Evolutionary conservation across 2,797 vertebrate species (phyloP).

Genomic region (Heterohyrax brucei): DNA sequence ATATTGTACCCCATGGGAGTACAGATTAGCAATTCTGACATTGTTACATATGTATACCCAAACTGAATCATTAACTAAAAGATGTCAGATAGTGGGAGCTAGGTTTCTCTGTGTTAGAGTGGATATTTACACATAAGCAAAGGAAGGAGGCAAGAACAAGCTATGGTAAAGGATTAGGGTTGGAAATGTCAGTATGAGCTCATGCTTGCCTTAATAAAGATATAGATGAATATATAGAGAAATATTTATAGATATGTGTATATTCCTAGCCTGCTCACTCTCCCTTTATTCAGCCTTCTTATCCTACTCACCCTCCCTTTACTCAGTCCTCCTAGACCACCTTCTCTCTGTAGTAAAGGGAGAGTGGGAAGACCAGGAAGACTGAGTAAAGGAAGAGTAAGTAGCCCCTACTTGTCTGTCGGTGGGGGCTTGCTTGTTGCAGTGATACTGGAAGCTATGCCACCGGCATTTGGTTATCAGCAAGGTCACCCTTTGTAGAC

Average conservation of each 20-base stretch:
- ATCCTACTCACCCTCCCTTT: too few species aligned
- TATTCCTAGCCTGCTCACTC: too few species aligned
- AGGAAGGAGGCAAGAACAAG: neutral
- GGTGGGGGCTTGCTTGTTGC: too few species aligned
- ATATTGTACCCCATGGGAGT: neutral
- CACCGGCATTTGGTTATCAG: too few species aligned
- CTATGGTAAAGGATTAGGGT: neutral
- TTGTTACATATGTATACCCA: neutral
- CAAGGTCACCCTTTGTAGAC: too few species aligned
- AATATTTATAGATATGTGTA: neutral
- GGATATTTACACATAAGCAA: neutral
- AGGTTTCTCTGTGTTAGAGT: neutral
- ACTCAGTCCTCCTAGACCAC: too few species aligned
- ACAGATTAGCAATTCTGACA: neutral
- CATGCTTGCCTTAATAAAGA: neutral
- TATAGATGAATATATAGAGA: neutral
- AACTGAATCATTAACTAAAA: neutral
- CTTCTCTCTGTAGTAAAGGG: too few species aligned
- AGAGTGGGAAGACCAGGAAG: too few species aligned
- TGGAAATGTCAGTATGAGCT: neutral
- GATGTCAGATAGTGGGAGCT: neutral
- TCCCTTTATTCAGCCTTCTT: too few species aligned
- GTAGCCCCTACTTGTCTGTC: too few species aligned
- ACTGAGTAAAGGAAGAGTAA: too few species aligned
- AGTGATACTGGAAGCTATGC: too few species aligned